These are phyloP conservation scores for Agonopterix heracliana DNA, from an alignment of 2,888 invertebrate species.

Conservation along the genomic window DNA sequence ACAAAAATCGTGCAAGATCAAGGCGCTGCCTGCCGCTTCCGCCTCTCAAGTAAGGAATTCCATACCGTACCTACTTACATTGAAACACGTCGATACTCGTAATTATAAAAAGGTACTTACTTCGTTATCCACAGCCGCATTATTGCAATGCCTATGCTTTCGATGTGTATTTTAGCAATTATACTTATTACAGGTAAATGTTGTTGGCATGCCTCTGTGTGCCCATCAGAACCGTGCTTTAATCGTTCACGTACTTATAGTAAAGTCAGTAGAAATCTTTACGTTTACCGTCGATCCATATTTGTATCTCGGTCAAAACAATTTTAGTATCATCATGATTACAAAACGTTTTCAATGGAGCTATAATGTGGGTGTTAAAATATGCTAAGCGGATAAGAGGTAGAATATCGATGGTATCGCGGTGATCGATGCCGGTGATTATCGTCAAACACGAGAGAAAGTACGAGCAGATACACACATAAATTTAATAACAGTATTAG, in stretches of 20 bases:
- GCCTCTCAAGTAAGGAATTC: slow-evolving; percentile 53
- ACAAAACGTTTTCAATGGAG: slow-evolving; percentile 10
- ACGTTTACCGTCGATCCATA: not conserved
- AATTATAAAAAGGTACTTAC: slow-evolving; percentile 19
- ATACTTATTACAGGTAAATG: slow-evolving; percentile 12
- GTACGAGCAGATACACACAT: slow-evolving; percentile 56
- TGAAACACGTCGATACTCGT: slow-evolving; percentile 31
- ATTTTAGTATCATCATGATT: slow-evolving; percentile 2
- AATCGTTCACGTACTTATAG: not conserved
- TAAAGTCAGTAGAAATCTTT: not conserved
- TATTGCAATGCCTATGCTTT: slow-evolving; percentile 28
- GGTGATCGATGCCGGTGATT: slow-evolving; percentile 60
- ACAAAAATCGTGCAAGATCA: slow-evolving; percentile 47
- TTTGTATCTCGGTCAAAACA: slow-evolving; percentile 5
- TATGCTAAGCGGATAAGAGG: slow-evolving; percentile 48
- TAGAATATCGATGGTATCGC: slow-evolving; percentile 40
- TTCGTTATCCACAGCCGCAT: slow-evolving; percentile 33
- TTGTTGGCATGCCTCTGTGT: not conserved
- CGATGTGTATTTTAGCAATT: slow-evolving; percentile 23
- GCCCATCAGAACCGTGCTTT: not conserved
- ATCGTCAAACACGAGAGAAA: slow-evolving; percentile 59
- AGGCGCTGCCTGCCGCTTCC: slow-evolving; percentile 59
- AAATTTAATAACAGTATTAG: slow-evolving; percentile 71
- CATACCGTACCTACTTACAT: slow-evolving; percentile 24
- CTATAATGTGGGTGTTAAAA: slow-evolving; percentile 41